Evolutionary conservation across 2,113 vertebrate genomes (phyloP).

Genomic region (Rafetus swinhoei): DNA sequence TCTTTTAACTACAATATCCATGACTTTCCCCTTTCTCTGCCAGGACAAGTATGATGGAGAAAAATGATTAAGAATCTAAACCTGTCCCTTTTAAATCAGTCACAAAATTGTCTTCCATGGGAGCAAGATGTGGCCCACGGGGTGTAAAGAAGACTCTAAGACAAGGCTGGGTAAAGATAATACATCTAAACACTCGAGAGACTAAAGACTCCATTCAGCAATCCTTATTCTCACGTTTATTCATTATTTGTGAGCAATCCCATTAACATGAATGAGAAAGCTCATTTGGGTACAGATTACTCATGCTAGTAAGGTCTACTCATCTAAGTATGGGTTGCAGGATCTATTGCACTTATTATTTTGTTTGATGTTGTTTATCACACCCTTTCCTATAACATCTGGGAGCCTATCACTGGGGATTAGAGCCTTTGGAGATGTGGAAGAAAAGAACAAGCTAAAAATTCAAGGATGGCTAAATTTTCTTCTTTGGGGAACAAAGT

Average conservation of each 20-base stretch:
- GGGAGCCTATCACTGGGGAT: background rate
- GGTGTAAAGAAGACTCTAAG: background rate
- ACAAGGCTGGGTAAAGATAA: background rate
- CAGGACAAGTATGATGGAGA: background rate
- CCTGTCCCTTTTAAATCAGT: background rate
- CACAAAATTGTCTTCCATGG: background rate
- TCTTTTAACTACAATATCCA: background rate
- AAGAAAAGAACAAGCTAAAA: background rate
- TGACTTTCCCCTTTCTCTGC: background rate
- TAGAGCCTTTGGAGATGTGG: background rate
- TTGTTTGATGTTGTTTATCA: background rate
- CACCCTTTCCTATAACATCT: background rate
- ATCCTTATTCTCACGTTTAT: background rate
- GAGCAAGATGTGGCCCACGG: background rate
- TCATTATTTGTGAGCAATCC: background rate
- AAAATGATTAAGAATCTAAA: background rate
- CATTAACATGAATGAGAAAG: background rate
- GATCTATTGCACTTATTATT: background rate
- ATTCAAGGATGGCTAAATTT: background rate
- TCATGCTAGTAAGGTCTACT: background rate
- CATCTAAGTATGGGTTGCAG: background rate
- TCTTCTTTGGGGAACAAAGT: background rate
- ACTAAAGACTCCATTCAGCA: background rate
- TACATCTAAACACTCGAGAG: background rate
- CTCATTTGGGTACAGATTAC: fast-evolving